Base-by-base conservation (phyloP, 2,888 invertebrate genomes). In the Dusona sp. region DNA sequence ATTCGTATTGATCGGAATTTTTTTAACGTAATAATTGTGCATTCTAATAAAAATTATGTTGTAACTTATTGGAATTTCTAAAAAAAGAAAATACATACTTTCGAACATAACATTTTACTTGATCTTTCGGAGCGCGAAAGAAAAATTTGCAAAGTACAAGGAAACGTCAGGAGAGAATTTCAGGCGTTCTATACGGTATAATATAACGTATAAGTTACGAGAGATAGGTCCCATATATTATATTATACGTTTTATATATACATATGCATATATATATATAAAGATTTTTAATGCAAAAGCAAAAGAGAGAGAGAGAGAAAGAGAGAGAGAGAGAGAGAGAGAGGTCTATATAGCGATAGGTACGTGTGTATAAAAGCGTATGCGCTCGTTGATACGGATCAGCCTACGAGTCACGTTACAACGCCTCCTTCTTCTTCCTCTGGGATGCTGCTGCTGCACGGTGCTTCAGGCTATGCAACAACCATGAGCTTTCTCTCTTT, bases 351-450 rank as follows among this genome's bases (percentile, higher is more conserved):
- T 45, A 48, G 29, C 22, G 45, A 42, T 77, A 77, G 33, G 54
- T n/a, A 33, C 13, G 36, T n/a, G 33, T 78, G 36, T 65, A 48
- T 61, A 38, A 42, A 68, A 68, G 68, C 57, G 79, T 57, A 72
- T 85, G 72, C 38, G 79, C 84, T 65, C 84, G 86, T 84, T 86
- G 88, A 88, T 88, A 88, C 84, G 82, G 79, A 88, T 88, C 88
- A 83, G 84, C 78, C 81, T 68, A 79, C 84, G 88, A 86, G 83
- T 88, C 86, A 88, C 88, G 86, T 88, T 88, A 86, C 88, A 86
- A 84, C 84, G 84, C 84, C 84, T 77, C 54, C 77, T 84, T 72
- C 25, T 61, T 25, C 61, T 57, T 57, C 57, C 25, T 25, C 54
- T 29, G 29, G 29, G 51, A 48, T 72, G 72, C 77, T 78, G 77